A percentile compares a stretch with the other conserved stretches of the same genome.
These are phyloP conservation scores for Mesoligia furuncula DNA, from an alignment of 2,888 invertebrate genomes.

Conservation along the genomic window DNA sequence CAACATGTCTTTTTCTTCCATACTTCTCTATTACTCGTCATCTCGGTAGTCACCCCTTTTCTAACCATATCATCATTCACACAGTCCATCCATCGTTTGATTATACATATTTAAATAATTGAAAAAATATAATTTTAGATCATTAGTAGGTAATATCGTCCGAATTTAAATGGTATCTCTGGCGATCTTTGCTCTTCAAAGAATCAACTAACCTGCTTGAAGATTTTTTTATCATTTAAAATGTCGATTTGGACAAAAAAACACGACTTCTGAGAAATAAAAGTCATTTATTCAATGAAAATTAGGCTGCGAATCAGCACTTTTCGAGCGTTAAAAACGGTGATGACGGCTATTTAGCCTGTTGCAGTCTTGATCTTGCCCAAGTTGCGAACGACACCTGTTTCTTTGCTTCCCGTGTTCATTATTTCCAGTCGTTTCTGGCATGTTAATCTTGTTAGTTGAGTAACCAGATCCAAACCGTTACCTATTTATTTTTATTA, in stretches of 20 bases:
- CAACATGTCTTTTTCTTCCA: too few species aligned
- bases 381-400: neutral
- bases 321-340: too few species aligned
- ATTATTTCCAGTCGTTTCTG: neutral
- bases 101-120: neutral
- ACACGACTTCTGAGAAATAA: too few species aligned
- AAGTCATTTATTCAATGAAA: too few species aligned
- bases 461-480: neutral
- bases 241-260: too few species aligned
- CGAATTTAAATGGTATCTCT: neutral
- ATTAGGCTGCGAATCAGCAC: too few species aligned
- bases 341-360: neutral
- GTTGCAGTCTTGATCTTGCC: neutral
- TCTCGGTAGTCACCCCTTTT: neutral
- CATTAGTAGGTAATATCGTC: neutral
- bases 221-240: too few species aligned
- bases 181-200: neutral
- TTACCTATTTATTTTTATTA: neutral
- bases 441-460: neutral
- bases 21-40: neutral
- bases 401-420: neutral
- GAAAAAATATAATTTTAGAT: slow-evolving; percentile 2
- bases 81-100: neutral
- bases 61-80: too few species aligned
- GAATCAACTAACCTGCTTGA: neutral